Percentiles rank a stretch among this genome's conserved stretches.
Evolutionary conservation across 2,797 vertebrate genomes (phyloP).

Genomic region (Thamnophis elegans): DNA sequence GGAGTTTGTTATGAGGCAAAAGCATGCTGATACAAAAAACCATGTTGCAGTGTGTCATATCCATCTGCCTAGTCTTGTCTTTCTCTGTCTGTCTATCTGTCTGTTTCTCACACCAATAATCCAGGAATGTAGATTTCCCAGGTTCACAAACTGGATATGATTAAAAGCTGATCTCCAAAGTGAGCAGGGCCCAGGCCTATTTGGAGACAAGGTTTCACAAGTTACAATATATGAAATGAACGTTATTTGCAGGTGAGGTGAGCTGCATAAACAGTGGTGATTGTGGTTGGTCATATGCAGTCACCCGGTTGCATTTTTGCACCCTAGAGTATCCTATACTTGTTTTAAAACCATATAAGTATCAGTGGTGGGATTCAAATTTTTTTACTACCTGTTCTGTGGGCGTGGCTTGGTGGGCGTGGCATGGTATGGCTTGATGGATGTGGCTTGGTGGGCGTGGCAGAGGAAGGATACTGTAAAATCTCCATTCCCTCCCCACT

Average conservation of each 20-base stretch:
- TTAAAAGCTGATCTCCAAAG: not conserved
- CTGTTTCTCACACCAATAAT: not conserved
- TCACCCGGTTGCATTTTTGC: not conserved
- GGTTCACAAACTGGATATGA: not conserved
- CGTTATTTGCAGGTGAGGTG: not conserved
- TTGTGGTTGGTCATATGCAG: not conserved
- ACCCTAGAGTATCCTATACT: not conserved
- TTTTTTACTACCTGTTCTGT: no score
- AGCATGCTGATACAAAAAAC: not conserved
- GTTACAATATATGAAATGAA: not conserved
- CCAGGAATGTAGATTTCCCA: not conserved
- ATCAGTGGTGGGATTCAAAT: no score
- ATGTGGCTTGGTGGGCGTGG: no score
- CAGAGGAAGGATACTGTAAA: no score
- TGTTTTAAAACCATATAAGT: not conserved
- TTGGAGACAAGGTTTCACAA: not conserved
- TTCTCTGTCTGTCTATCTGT: not conserved
- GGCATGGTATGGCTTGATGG: no score
- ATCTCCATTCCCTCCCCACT: no score
- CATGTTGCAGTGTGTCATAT: not conserved
- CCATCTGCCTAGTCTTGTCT: not conserved
- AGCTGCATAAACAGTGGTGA: not conserved
- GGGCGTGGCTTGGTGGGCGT: no score
- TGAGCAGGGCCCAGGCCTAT: not conserved
- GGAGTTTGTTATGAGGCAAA: not conserved